phyloP scores from a whole-genome alignment of 1,140 invertebrate species.

The Uloborus diversus region DNA sequence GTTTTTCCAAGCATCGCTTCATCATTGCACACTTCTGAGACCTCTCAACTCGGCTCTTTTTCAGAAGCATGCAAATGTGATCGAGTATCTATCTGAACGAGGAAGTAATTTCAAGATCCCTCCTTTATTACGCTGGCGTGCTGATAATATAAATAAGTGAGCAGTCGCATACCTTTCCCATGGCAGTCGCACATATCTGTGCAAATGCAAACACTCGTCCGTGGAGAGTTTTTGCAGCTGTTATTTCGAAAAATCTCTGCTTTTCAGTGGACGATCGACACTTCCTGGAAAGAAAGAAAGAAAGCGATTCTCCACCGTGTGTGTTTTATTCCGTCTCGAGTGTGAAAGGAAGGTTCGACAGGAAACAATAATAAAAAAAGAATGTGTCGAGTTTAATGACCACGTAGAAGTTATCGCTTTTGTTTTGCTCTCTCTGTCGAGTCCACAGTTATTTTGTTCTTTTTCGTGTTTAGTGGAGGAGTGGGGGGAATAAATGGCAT shows the following conservation, averaged over 20 bases:
- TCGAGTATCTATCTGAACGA: too few relatives aligned
- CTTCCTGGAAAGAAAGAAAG: conserved; percentile 8
- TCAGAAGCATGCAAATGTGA: too few relatives aligned
- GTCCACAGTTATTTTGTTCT: not conserved
- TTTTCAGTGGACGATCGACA: not conserved
- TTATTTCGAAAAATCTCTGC: not conserved
- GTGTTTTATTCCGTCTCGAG: not conserved
- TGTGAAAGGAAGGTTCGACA: not conserved
- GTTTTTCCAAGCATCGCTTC: too few relatives aligned
- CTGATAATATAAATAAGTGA: not conserved
- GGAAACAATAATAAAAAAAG: not conserved
- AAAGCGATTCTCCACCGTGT: not conserved
- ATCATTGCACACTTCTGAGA: too few relatives aligned
- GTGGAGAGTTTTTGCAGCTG: conserved; percentile 21
- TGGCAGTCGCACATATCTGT: not conserved
- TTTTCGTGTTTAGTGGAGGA: too few relatives aligned
- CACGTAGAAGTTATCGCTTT: not conserved
- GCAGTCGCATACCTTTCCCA: not conserved
- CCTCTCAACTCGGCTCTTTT: too few relatives aligned
- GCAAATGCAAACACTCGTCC: not conserved
- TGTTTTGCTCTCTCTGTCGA: not conserved
- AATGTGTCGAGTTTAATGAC: conserved; percentile 21
- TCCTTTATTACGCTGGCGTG: too few relatives aligned
- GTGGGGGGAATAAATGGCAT: too few relatives aligned
- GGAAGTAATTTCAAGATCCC: too few relatives aligned